Evolutionary conservation across 2,888 invertebrate genomes (phyloP).

Genomic region (Parascotia fuliginaria): DNA sequence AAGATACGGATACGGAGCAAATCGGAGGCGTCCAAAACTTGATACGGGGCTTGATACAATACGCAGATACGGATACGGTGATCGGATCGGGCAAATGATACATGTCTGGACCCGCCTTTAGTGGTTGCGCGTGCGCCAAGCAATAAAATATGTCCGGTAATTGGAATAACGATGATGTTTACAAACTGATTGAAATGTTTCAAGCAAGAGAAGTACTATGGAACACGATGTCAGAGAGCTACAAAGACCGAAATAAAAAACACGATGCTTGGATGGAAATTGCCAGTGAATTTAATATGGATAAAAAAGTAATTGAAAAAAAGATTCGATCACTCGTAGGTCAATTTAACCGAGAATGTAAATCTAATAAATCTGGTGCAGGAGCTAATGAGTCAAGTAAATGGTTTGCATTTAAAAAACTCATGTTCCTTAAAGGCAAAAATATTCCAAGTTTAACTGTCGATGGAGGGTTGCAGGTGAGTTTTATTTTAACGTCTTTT

Average conservation of each 20-base stretch:
- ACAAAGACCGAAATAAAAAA: slow-evolving; percentile 43
- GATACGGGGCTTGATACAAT: no score
- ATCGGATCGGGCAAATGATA: no score
- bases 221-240: slow-evolving; percentile 38
- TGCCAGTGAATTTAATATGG: slow-evolving; percentile 32
- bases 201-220: slow-evolving; percentile 41
- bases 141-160: slow-evolving; percentile 38
- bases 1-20: no score
- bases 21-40: no score
- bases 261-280: slow-evolving; percentile 36
- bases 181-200: slow-evolving; percentile 42
- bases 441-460: slow-evolving; percentile 21
- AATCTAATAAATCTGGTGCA: slow-evolving; percentile 26
- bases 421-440: slow-evolving; percentile 28
- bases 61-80: no score
- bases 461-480: slow-evolving; percentile 20
- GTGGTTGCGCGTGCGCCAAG: slow-evolving; percentile 40
- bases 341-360: neutral
- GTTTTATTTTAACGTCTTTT: slow-evolving; percentile 22
- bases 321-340: no score
- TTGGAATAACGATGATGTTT: slow-evolving; percentile 32
- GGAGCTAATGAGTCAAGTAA: slow-evolving; percentile 29
- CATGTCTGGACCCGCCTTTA: no score
- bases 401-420: slow-evolving; percentile 35
- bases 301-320: slow-evolving; percentile 17